Conservation (phyloP, 1,140 invertebrate species). For the Drosophila pandora region DNA sequence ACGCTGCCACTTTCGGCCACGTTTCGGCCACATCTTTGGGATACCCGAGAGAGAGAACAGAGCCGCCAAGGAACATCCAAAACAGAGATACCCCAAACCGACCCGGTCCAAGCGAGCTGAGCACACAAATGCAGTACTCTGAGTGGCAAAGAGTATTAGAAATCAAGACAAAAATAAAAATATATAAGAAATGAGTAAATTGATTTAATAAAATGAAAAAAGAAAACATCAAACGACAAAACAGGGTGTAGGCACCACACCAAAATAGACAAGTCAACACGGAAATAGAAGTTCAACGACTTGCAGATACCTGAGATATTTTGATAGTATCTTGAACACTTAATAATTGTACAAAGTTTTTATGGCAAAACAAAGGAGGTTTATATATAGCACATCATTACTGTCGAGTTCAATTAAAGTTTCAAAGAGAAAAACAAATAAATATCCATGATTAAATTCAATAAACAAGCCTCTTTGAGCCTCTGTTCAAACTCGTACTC, state of each 20-base stretch:
- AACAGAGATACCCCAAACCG: conserved; percentile 24
- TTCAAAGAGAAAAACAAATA: background rate
- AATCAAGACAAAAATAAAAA: conserved; percentile 76
- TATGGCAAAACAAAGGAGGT: background rate
- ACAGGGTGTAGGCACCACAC: conserved; percentile 46
- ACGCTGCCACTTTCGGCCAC: conserved; percentile 79
- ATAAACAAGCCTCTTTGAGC: background rate
- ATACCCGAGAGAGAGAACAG: conserved; percentile 43
- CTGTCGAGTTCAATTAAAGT: background rate
- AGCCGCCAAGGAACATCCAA: conserved; percentile 35
- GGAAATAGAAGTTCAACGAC: conserved; percentile 1
- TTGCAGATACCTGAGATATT: background rate
- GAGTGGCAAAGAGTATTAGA: conserved; percentile 46
- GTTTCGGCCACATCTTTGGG: conserved; percentile 35
- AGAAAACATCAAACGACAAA: conserved; percentile 48
- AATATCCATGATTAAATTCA: background rate
- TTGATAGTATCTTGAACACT: background rate
- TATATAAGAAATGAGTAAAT: conserved; percentile 76
- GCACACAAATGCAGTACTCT: conserved; percentile 22
- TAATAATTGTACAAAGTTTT: background rate
- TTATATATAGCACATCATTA: background rate
- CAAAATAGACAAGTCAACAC: conserved; percentile 14
- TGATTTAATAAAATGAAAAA: conserved; percentile 80
- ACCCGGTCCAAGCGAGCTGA: conserved; percentile 27
- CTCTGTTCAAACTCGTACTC: background rate